A percentile compares a stretch with the other conserved stretches of the same genome.
These are phyloP conservation scores for human DNA, from an alignment of 2,113 vertebrate genomes.

Conservation along the genomic window DNA sequence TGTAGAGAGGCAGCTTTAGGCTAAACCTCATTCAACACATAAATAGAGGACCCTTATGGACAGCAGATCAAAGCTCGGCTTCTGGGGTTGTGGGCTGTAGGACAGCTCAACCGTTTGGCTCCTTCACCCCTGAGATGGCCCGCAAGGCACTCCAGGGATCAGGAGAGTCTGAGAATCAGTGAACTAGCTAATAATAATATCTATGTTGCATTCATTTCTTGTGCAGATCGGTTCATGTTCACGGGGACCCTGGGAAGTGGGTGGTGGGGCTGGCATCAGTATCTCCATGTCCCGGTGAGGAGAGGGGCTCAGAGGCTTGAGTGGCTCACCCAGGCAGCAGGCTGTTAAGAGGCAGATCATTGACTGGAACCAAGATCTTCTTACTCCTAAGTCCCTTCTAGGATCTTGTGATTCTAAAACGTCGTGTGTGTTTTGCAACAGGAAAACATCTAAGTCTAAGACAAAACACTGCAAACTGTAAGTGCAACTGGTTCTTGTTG, in stretches of 20 bases:
- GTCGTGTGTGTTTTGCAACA: neutral
- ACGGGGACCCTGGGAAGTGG: neutral
- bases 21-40: no score
- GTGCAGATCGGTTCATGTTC: no score
- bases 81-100: neutral
- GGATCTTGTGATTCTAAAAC: neutral
- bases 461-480: neutral
- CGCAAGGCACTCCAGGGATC: no score
- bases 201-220: neutral
- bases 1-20: no score
- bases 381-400: neutral
- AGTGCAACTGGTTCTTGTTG: neutral
- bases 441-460: neutral
- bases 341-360: neutral
- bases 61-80: neutral
- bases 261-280: no score
- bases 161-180: neutral
- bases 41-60: neutral
- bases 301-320: accelerated
- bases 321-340: neutral
- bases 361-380: neutral
- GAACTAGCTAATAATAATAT: neutral
- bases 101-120: neutral
- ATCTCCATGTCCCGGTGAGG: neutral
- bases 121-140: neutral